Conservation (phyloP, 2,797 vertebrate genomes). For the Muraenolepis orangiensis region DNA sequence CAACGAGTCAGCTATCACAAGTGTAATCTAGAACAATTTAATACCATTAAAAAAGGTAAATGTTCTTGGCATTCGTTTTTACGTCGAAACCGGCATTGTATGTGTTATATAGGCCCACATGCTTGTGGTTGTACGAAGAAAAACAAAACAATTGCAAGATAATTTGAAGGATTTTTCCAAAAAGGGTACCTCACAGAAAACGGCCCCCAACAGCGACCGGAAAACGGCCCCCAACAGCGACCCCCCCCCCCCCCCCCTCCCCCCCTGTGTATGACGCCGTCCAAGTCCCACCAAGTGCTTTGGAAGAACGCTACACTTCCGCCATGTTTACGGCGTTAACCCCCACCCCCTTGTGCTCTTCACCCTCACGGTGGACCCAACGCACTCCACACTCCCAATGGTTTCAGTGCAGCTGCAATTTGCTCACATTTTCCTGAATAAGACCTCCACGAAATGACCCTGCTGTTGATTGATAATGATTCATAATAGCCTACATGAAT, state of each 20-base stretch:
- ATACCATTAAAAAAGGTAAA: neutral
- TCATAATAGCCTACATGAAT: too few relatives aligned
- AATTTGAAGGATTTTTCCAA: neutral
- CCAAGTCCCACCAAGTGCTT: neutral
- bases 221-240: neutral
- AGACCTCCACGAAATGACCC: too few relatives aligned
- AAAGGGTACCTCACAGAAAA: neutral
- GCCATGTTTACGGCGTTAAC: neutral
- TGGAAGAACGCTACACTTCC: neutral
- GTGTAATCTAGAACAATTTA: neutral
- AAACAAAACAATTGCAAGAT: neutral
- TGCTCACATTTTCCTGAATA: too few relatives aligned
- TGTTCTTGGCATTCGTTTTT: neutral
- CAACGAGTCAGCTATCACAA: neutral
- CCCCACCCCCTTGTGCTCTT: neutral
- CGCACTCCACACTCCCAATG: too few relatives aligned
- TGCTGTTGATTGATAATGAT: too few relatives aligned
- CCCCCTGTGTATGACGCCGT: neutral
- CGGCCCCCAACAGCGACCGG: neutral
- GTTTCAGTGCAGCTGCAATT: too few relatives aligned
- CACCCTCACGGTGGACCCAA: neutral
- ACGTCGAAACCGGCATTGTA: neutral
- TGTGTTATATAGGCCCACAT: neutral
- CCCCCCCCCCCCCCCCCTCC: too few relatives aligned
- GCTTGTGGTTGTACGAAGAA: neutral